These are phyloP conservation scores for Microctenopoma stevenorrisi DNA, from an alignment of 2,797 vertebrate genomes.

Conservation along the genomic window DNA sequence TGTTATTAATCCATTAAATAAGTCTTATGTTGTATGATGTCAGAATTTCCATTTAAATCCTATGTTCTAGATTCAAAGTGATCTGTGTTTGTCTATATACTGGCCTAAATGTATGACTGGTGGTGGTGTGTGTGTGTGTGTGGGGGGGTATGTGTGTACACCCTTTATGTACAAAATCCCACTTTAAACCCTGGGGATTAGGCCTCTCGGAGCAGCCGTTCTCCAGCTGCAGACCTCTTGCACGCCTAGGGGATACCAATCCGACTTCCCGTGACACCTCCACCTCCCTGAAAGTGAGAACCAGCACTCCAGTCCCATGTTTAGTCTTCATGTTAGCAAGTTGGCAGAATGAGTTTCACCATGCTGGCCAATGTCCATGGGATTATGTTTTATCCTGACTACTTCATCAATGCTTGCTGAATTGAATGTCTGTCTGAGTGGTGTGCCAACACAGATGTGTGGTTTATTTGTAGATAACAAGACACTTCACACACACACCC, in stretches of 20 bases:
- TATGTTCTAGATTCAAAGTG: conserved; percentile 56
- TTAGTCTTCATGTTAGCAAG: conserved; percentile 56
- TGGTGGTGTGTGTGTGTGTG: conserved; percentile 47
- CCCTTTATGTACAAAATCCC: conserved; percentile 61
- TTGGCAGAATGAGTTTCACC: conserved; percentile 30
- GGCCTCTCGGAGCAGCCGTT: conserved; percentile 61
- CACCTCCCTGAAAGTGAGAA: conserved; percentile 69
- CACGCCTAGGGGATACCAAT: conserved; percentile 68
- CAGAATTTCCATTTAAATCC: conserved; percentile 58
- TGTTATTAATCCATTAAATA: background rate
- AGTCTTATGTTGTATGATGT: background rate
- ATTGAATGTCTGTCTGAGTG: conserved; percentile 12
- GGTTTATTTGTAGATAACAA: conserved; percentile 15
- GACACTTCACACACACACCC: conserved; percentile 10
- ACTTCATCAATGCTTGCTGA: conserved; percentile 20
- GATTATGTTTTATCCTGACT: conserved; percentile 40
- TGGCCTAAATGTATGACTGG: conserved; percentile 8
- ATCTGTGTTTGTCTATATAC: conserved; percentile 42
- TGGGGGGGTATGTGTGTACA: conserved; percentile 52
- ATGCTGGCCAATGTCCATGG: conserved; percentile 25
- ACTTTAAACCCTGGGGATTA: conserved; percentile 71
- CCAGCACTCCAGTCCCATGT: conserved; percentile 39
- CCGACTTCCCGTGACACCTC: conserved; percentile 76
- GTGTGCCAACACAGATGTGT: background rate
- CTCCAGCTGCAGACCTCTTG: conserved; percentile 75